Evolutionary conservation across 1,140 invertebrate species (phyloP).

Genomic region (Drosophila insularis): DNA sequence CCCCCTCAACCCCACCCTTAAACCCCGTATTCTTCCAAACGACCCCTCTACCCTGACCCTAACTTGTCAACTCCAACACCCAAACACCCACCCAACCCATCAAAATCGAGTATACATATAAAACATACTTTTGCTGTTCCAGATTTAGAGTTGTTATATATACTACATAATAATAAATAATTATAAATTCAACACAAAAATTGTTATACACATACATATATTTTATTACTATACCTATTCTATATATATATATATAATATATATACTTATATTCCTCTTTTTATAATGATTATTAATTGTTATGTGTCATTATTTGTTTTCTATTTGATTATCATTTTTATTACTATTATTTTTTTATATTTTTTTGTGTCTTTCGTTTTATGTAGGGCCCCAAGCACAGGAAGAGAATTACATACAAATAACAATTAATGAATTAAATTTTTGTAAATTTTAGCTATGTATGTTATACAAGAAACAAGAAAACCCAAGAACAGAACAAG

Average conservation of each 20-base stretch:
- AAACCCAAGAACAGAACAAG: slow-evolving; percentile 2
- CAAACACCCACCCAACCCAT: slow-evolving; percentile 25
- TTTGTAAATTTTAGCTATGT: slow-evolving; percentile 57
- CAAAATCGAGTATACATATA: slow-evolving; percentile 7
- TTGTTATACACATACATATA: slow-evolving; percentile 43
- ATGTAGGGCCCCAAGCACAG: slow-evolving; percentile 58
- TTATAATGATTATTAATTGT: slow-evolving; percentile 11
- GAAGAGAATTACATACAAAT: slow-evolving; percentile 43
- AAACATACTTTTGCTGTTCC: slow-evolving; percentile 49
- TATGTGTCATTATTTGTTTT: slow-evolving; percentile 22
- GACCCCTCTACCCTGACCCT: no score
- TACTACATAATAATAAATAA: slow-evolving; percentile 49
- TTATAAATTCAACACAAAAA: slow-evolving; percentile 9
- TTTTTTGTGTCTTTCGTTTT: slow-evolving; percentile 17
- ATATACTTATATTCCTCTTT: slow-evolving; percentile 16
- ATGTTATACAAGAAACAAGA: slow-evolving; percentile 29
- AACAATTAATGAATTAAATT: neutral
- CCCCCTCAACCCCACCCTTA: no score
- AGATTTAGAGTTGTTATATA: slow-evolving; percentile 69
- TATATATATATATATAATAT: slow-evolving; percentile 34
- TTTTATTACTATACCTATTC: slow-evolving; percentile 28
- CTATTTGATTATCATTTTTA: neutral
- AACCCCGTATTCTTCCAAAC: neutral
- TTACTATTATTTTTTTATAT: slow-evolving; percentile 28
- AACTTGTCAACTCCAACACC: no score